Percentiles rank a stretch among this genome's conserved stretches.
phyloP scores from a whole-genome alignment of 2,113 vertebrate species.

The Thalassarche chlororhynchos region DNA sequence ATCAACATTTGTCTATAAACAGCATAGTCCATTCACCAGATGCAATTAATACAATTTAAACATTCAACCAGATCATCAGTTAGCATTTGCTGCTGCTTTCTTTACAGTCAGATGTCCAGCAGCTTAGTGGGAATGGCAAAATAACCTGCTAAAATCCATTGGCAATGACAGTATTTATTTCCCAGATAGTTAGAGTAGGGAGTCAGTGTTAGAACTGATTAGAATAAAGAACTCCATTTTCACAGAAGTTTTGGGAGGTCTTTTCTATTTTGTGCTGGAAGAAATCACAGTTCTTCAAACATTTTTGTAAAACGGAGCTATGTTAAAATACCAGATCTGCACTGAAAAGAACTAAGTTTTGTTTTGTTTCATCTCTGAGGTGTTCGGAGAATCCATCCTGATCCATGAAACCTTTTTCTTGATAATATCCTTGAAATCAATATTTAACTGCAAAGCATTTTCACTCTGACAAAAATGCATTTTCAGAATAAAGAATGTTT shows the following conservation, averaged over 20 bases:
- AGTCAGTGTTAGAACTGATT: background rate
- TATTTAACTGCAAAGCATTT: background rate
- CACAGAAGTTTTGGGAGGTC: background rate
- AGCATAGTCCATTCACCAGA: slow-evolving; percentile 18
- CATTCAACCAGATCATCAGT: background rate
- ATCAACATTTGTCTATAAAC: slow-evolving; percentile 56
- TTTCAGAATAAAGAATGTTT: slow-evolving; percentile 31
- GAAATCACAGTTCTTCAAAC: background rate
- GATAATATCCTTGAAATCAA: background rate
- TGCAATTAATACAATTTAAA: slow-evolving; percentile 46
- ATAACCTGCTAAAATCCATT: background rate
- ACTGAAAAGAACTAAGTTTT: background rate
- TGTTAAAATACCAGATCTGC: background rate
- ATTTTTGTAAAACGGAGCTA: background rate
- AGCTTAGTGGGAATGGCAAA: background rate
- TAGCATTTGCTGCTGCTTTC: background rate
- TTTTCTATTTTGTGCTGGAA: background rate
- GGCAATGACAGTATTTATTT: background rate
- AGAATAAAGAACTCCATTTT: background rate
- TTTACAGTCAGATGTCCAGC: background rate
- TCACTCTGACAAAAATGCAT: background rate
- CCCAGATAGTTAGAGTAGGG: background rate
- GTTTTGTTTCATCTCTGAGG: background rate
- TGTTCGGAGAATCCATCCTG: background rate
- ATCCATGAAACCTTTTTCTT: background rate